Percentiles rank a stretch among this genome's conserved stretches.
These are phyloP conservation scores for Falco columbarius DNA, from an alignment of 2,797 vertebrate genomes.

Conservation along the genomic window DNA sequence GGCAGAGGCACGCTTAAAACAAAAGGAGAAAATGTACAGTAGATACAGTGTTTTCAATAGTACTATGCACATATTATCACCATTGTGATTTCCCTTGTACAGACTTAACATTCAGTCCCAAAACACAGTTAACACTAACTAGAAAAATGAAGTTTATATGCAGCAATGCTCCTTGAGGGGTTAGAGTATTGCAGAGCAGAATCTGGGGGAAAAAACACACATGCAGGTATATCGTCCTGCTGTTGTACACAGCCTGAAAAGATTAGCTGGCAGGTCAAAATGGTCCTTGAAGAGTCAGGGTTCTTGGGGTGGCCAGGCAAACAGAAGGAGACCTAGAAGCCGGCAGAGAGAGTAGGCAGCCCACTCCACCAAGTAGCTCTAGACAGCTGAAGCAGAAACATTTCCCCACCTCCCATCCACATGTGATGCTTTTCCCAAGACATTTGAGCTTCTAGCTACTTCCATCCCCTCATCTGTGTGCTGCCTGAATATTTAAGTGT, in stretches of 20 bases:
- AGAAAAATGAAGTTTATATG: background rate
- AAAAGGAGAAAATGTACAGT: background rate
- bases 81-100: background rate
- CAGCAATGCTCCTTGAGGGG: background rate
- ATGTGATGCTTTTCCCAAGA: background rate
- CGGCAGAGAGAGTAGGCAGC: background rate
- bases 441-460: background rate
- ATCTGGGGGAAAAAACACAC: background rate
- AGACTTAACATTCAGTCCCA: background rate
- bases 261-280: background rate
- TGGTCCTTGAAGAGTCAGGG: background rate
- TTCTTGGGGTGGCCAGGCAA: background rate
- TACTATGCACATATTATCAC: background rate
- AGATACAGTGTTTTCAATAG: background rate
- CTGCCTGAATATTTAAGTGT: background rate
- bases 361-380: background rate
- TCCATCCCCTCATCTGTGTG: rapidly evolving
- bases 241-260: background rate
- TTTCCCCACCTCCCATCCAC: background rate
- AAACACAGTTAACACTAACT: background rate
- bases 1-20: background rate
- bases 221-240: too few relatives aligned
- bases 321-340: background rate
- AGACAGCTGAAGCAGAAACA: background rate
- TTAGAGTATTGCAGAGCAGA: background rate